A percentile compares a stretch with the other conserved stretches of the same genome.
Evolutionary conservation across 2,797 vertebrate genomes (phyloP).

Genomic region (Miopithecus talapoin): DNA sequence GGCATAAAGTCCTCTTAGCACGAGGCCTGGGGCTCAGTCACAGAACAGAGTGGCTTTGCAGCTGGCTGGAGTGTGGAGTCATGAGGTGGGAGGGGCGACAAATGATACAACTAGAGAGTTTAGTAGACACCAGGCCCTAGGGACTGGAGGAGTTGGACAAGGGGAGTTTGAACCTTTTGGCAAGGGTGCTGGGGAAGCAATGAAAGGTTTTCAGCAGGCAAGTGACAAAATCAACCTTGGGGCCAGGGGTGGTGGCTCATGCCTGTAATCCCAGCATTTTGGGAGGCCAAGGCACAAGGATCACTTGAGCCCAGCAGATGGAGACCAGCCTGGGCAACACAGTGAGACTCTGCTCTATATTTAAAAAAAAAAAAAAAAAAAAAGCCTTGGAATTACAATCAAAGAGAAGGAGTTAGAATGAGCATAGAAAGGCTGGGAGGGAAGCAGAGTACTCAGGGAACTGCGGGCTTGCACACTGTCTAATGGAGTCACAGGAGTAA

Average conservation of each 20-base stretch:
- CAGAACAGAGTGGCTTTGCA: neutral
- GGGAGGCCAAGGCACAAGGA: neutral
- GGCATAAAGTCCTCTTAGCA: too few relatives aligned
- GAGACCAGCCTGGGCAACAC: neutral
- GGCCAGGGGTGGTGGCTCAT: neutral
- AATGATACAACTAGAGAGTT: neutral
- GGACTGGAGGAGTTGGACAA: neutral
- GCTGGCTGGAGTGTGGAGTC: neutral
- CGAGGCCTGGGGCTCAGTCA: neutral
- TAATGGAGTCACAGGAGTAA: neutral
- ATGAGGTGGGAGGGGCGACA: neutral
- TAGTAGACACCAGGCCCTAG: neutral
- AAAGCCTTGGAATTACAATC: neutral
- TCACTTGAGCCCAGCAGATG: neutral
- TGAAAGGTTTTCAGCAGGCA: neutral
- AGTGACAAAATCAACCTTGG: neutral
- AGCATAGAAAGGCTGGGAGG: neutral
- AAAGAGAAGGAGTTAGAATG: neutral
- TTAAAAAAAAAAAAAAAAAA: neutral
- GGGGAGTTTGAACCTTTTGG: neutral
- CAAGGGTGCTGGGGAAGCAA: neutral
- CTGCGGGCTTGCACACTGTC: accelerated
- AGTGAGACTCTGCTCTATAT: neutral
- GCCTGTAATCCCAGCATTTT: neutral
- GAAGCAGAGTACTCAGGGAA: neutral